Percentiles rank a stretch among this genome's conserved stretches.
phyloP scores from a whole-genome alignment of 2,797 vertebrate genomes.

The Choloepus didactylus region DNA sequence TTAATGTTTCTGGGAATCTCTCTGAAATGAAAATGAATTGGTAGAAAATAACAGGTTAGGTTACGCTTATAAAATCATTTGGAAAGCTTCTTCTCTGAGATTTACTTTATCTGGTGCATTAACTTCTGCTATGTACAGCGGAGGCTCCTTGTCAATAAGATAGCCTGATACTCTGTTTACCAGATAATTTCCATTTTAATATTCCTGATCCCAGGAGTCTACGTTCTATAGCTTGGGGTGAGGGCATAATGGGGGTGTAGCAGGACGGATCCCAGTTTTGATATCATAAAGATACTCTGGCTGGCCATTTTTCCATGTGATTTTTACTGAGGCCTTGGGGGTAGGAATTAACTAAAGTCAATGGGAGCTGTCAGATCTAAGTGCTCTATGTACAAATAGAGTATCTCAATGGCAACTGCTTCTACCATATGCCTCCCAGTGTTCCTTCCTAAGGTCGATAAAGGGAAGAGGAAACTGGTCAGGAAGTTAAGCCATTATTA shows the following conservation, averaged over 20 bases:
- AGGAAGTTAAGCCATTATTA: background rate
- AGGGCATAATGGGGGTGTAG: background rate
- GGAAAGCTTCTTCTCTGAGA: conserved; percentile 15
- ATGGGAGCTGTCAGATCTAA: background rate
- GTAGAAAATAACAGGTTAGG: conserved; percentile 54
- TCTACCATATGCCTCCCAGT: background rate
- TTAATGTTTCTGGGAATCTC: conserved; percentile 42
- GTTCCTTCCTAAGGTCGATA: background rate
- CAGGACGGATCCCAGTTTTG: background rate
- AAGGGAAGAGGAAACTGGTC: background rate
- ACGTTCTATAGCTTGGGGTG: background rate
- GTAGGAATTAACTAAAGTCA: background rate
- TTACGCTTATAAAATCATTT: conserved; percentile 45
- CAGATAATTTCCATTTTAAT: conserved; percentile 19
- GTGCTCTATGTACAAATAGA: conserved; percentile 10
- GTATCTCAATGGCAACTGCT: background rate
- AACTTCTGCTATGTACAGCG: background rate
- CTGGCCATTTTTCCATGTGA: background rate
- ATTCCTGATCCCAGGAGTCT: background rate
- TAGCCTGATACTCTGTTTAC: background rate
- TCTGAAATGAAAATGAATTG: conserved; percentile 49
- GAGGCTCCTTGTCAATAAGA: background rate
- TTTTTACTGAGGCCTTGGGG: background rate
- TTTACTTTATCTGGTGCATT: conserved; percentile 52
- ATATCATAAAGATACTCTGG: background rate